Base-by-base conservation (phyloP, 2,113 vertebrate genomes). In the Ursus arctos region DNA sequence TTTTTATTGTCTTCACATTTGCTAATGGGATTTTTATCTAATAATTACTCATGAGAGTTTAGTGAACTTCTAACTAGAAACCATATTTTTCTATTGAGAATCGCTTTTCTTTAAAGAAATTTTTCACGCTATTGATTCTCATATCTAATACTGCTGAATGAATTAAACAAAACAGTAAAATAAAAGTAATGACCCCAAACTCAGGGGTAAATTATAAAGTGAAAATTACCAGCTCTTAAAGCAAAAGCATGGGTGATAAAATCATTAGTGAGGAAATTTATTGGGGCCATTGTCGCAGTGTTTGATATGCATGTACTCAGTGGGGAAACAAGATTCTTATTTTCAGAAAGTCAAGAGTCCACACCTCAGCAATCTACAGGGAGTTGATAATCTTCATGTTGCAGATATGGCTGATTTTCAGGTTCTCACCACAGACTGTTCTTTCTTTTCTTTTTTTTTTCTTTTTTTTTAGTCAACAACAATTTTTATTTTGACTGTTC, bases 21-120 rank as follows among this genome's bases (percentile, higher is more conserved):
- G 18, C 57, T 98, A 95, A 91, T 86, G 90, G 55, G 13, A 59
- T 40, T 94, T 94, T 96, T 96, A 53, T 96, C 26, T 91, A 93
- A 89, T 97, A 98, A 88, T 82, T 67, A 96, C 63, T 97, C 49
- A 76, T 93, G 47, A 86, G 49, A 47, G 36, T 82, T 96, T 92
- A 96, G 88, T 40, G 8, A 98, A 6, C 4, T 53, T 79, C 67
- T 71, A 95, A 26, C 40, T 97, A 88, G 97, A 98, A 98, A 57
- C 9, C 18, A 89, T 31, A 94, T 95, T 86, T 98, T 96, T 57
- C 53, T 95, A 67, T 53, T 86, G 55, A 98, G 79, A 89, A 76
- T 80, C 40, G 95, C 89, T 97, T 97, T 95, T 97, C 97, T 96
- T 96, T 76, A 95, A 92, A 97, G 69, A n/a, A 97, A 86, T 0